phyloP scores from a whole-genome alignment of 2,797 vertebrate genomes.

The Champsocephalus esox region DNA sequence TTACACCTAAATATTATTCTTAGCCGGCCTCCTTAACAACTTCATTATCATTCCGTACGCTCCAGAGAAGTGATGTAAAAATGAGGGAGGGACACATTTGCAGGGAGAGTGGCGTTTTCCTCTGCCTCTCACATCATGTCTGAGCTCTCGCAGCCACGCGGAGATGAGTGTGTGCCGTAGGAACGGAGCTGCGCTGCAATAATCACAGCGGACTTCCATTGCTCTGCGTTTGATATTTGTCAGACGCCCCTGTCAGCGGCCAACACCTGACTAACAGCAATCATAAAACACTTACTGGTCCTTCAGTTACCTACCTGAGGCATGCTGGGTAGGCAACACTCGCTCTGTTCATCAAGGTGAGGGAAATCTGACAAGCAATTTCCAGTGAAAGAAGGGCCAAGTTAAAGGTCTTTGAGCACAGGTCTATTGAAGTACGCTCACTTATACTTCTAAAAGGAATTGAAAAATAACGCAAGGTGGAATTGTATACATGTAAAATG shows the following conservation, averaged over 20 bases:
- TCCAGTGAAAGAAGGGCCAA: neutral
- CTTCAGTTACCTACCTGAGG: constrained; percentile 25
- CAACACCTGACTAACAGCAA: constrained; percentile 9
- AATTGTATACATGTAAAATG: neutral
- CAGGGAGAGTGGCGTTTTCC: neutral
- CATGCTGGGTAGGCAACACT: constrained; percentile 18
- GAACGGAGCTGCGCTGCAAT: constrained; percentile 19
- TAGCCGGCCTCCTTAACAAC: constrained; percentile 31
- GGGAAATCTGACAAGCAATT: neutral
- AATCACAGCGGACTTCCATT: constrained; percentile 47
- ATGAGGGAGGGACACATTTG: constrained; percentile 30
- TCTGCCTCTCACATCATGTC: constrained; percentile 29
- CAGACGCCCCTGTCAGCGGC: constrained; percentile 45
- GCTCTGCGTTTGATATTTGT: constrained; percentile 29
- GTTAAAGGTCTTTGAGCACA: neutral
- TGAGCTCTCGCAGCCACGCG: constrained; percentile 20
- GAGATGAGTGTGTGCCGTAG: constrained; percentile 51
- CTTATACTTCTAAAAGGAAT: neutral
- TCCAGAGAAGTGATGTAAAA: constrained; percentile 34
- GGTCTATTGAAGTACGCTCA: neutral
- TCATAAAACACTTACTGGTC: constrained; percentile 17
- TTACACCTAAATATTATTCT: constrained; percentile 39
- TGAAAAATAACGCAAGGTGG: neutral
- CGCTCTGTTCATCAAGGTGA: constrained; percentile 9
- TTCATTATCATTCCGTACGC: constrained; percentile 38